These are phyloP conservation scores for Aurelia aurita complex sp. Pacific DNA, from an alignment of 30 jellyfish, hydroid and myxozoan species.

Conservation along the genomic window DNA sequence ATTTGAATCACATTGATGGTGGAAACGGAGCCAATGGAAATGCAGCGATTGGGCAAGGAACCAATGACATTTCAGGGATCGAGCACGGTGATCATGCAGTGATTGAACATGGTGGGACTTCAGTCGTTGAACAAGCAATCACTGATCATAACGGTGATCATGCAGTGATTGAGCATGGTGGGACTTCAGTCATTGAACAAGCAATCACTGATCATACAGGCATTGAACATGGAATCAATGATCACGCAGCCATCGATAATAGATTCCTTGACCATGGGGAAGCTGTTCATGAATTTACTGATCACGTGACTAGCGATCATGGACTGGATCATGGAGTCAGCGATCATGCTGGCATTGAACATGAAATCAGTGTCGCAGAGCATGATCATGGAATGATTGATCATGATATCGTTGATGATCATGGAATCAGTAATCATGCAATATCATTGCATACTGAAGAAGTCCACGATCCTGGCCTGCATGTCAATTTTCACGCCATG, in stretches of 20 bases:
- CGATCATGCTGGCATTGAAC: conserved; percentile 16
- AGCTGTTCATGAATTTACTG: conserved; percentile 17
- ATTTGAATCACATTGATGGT: conserved; percentile 1
- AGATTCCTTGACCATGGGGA: conserved; percentile 13
- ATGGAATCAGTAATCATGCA: conserved; percentile 23
- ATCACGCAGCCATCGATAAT: conserved; percentile 2
- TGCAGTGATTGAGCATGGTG: no score
- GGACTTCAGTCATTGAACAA: neutral
- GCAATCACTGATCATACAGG: conserved; percentile 14
- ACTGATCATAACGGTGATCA: neutral
- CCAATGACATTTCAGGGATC: no score
- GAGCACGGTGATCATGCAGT: no score
- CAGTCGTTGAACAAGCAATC: conserved; percentile 1
- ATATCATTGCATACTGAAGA: conserved; percentile 6
- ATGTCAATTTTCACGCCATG: conserved; percentile 31
- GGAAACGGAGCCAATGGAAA: no score
- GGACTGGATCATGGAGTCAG: conserved; percentile 14
- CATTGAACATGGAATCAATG: conserved; percentile 11
- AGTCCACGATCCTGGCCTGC: conserved; percentile 59
- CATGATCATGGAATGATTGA: neutral
- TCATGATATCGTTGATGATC: conserved; percentile 23
- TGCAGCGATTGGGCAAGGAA: no score
- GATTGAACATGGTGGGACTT: no score
- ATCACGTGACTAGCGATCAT: neutral
- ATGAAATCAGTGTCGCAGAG: neutral